Conservation (phyloP, 2,797 vertebrate genomes). For the Rhinichthys osculus region DNA sequence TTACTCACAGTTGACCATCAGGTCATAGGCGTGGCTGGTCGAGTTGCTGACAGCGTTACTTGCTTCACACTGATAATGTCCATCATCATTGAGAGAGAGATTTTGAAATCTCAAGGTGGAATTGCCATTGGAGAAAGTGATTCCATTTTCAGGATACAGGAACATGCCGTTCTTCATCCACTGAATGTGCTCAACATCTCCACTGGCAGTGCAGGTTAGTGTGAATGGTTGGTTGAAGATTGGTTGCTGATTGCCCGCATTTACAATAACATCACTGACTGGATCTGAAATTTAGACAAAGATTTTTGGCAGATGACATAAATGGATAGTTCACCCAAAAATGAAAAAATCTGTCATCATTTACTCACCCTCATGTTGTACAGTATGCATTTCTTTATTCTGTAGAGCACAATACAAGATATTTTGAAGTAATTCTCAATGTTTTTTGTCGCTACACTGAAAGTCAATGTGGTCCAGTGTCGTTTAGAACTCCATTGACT, state of each 20-base stretch:
- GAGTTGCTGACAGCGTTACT: slow-evolving; percentile 70
- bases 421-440: too few species aligned
- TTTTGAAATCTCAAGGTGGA: slow-evolving; percentile 64
- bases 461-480: not conserved
- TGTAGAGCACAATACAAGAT: too few species aligned
- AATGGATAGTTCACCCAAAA: not conserved
- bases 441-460: not conserved
- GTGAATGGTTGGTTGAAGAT: not conserved
- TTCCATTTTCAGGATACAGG: slow-evolving; percentile 60
- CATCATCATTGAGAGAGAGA: slow-evolving; percentile 65
- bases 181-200: slow-evolving; percentile 3
- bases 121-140: slow-evolving; percentile 56
- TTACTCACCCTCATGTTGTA: not conserved
- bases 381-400: not conserved
- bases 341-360: not conserved
- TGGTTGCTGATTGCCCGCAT: not conserved
- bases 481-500: not conserved
- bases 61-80: slow-evolving; percentile 70
- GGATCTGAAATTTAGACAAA: slow-evolving; percentile 17
- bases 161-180: slow-evolving; percentile 39
- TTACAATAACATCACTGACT: not conserved
- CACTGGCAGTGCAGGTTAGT: not conserved
- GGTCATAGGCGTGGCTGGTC: slow-evolving; percentile 63
- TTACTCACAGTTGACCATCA: slow-evolving; percentile 74
- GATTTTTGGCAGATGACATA: not conserved